Evolutionary conservation across 35 echinoderm and acorn worm species (phyloP), one percentile per base, ranked within the genome.

Genomic region (Diadema setosum): DNA sequence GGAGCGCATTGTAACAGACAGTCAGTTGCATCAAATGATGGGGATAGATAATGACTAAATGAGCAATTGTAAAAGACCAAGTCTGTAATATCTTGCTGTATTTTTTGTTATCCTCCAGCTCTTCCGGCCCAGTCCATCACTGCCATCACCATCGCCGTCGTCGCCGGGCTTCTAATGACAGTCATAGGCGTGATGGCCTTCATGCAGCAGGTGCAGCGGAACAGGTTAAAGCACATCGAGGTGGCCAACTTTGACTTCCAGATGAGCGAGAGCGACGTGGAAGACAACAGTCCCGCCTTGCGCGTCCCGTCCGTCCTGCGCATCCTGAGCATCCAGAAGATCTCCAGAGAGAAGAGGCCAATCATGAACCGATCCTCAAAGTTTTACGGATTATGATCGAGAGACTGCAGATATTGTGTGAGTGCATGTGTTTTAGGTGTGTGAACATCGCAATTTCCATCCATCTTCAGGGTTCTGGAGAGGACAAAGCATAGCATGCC

Each of bases 181-280:
- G 17, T 91, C n/a, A 46, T 96, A 14, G 91, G 78, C 11, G 58
- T 91, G 0, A 52, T 25, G 4, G 45, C 90, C 0, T 34, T 96
- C 16, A 32, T 80, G 39, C 90, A 82, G 25, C 73, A 91, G 21
- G 56, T 92, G 6, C 85, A 76, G 12, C 88, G 81, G 39, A 39
- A 83, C 18, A 65, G 67, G 21, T 63, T 58, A 39, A 39, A 44
- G 31, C 81, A 96, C 33, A 82, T 96, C 5, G 94, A 96, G 65
- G 94, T 96, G 18, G 94, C 94, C 24, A 85, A 96, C 58, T 96
- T 96, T 84, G 90, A 96, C 73, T 96, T 96, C 70, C 80, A 96
- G 78, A 84, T 21, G 35, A 40, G 3, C 25, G 55, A 61, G 45
- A 70, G 40, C 36, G 34, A 9, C 42, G n/a, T 55, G 9, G 35